Base-by-base conservation (phyloP, 2,888 invertebrate genomes). In the Cyrtodaria siliqua region DNA sequence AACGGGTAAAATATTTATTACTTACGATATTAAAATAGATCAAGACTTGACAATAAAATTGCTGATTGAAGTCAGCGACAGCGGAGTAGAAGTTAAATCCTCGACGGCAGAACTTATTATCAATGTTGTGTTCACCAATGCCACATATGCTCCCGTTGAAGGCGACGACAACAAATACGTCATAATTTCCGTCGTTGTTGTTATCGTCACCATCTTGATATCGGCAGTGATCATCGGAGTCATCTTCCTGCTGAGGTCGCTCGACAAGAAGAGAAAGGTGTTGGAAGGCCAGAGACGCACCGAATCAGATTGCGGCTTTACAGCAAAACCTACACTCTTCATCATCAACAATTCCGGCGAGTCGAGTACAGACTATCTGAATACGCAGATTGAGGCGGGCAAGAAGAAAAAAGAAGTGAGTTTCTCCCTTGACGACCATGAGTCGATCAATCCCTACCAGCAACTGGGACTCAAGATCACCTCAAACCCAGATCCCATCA, bases 171-270 rank as follows among this genome's bases (percentile, higher is more conserved):
- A 40, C 49, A 82, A 82, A 61, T 82, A 80, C 55, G 79, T 86
- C 44, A 75, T 79, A 9, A 86, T 86, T 53, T 82, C 81, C 6
- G 81, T 84, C 9, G 79, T 82, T 20, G 86, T 86, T 56, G 79
- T 86, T 38, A 75, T 86, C 20, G 79, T 84, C 1, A 86, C 86
- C n/a, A 68, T 85, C 12, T 33, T 84, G 8, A 71, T 85, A 20
- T 86, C 86, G 0, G 77, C 73, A 9, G 61, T 73, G 18, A 85
- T 86, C 33, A 78, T 83, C 40, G 72, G 72, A 2, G 77, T 78
- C 9, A 86, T 86, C 42, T 71, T 82, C 49, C 62, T 85, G 42
- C 77, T 85, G n/a, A 57, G 76, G 50, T 77, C 66, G n/a, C 62
- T 81, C n/a, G 85, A 85, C 56, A 74, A 55, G 23, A 80, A 79